Conservation (phyloP, 2,888 invertebrate genomes). For the Troilus luridus region DNA sequence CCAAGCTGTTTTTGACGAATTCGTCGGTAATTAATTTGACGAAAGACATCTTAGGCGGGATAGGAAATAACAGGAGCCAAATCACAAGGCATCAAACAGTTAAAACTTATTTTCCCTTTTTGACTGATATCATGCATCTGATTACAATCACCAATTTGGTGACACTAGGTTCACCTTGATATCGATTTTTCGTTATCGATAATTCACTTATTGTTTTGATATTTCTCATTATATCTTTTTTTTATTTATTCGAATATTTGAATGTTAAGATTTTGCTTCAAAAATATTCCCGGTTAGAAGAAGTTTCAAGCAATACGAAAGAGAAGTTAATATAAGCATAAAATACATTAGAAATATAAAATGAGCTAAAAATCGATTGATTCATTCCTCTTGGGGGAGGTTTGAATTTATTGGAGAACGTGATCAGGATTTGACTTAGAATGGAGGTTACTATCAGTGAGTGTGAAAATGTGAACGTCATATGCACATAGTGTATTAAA, state of each 20-base stretch:
- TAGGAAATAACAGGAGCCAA: background rate
- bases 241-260: background rate
- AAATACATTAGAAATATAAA: background rate
- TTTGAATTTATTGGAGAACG: constrained; percentile 36
- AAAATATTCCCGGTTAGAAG: background rate
- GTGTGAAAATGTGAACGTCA: background rate
- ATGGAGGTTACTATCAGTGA: background rate
- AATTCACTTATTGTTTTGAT: background rate
- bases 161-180: background rate
- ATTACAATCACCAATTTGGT: constrained; percentile 30
- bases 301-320: background rate
- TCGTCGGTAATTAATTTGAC: constrained; percentile 62
- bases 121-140: constrained; percentile 22
- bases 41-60: constrained; percentile 51
- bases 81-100: constrained; percentile 40
- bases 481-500: background rate
- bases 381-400: background rate
- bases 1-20: constrained; percentile 62
- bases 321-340: background rate
- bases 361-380: background rate
- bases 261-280: background rate
- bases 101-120: constrained; percentile 15
- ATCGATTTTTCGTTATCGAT: background rate
- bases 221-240: background rate
- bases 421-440: constrained; percentile 43